A percentile compares a stretch with the other conserved stretches of the same genome.
These are phyloP conservation scores for Arion vulgaris DNA, from an alignment of 1,140 invertebrate genomes.

Conservation along the genomic window DNA sequence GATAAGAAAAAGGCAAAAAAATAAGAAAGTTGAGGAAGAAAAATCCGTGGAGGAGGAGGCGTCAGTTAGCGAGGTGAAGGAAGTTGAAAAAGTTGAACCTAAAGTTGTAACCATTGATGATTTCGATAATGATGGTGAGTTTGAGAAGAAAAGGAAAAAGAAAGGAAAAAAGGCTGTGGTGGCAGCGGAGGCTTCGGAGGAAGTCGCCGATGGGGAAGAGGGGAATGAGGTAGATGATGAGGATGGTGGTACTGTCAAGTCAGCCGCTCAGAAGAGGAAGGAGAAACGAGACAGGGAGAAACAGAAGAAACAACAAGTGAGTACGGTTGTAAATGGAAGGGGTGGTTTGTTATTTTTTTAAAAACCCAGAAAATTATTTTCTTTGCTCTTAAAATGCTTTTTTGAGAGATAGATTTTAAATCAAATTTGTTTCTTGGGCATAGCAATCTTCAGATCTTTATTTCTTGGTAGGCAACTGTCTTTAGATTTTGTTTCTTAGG, in stretches of 20 bases:
- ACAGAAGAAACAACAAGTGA: constrained; percentile 65
- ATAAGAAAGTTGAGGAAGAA: constrained; percentile 67
- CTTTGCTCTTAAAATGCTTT: too few relatives aligned
- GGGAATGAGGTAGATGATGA: constrained; percentile 55
- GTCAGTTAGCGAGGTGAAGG: constrained; percentile 36
- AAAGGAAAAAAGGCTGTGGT: constrained; percentile 72
- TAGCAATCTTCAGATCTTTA: too few relatives aligned
- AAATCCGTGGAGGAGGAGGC: constrained; percentile 42
- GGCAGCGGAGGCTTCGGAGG: constrained; percentile 51
- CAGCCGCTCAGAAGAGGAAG: constrained; percentile 65
- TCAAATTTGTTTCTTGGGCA: too few relatives aligned
- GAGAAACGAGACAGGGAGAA: constrained; percentile 62
- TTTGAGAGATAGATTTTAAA: too few relatives aligned
- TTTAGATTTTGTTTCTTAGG: too few relatives aligned
- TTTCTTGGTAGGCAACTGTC: too few relatives aligned
- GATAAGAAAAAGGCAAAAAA: constrained; percentile 63
- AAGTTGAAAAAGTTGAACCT: constrained; percentile 60
- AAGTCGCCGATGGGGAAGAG: constrained; percentile 58
- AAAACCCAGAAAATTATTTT: too few relatives aligned
- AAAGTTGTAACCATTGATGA: constrained; percentile 57
- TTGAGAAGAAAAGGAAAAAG: constrained; percentile 55
- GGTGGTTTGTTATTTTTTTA: not conserved
- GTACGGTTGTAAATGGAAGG: not conserved
- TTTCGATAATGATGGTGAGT: constrained; percentile 53
- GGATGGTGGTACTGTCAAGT: constrained; percentile 76